Conservation (phyloP, 2,797 vertebrate species). For the Gobio occitaniae region DNA sequence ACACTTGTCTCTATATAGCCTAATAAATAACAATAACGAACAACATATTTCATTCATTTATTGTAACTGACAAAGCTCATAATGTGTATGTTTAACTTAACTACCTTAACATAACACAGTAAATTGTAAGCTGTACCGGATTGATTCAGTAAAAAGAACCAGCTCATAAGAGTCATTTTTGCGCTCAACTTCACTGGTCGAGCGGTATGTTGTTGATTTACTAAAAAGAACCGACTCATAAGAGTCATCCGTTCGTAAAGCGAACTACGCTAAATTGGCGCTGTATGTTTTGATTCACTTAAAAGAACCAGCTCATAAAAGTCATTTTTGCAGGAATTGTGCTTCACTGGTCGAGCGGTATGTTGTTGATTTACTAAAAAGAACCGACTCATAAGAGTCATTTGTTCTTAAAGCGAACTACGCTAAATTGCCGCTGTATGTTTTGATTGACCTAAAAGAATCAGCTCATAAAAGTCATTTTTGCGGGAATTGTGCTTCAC, state of each 20-base stretch:
- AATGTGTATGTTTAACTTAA: neutral
- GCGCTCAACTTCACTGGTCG: neutral
- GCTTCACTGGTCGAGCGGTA: neutral
- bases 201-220: too few relatives aligned
- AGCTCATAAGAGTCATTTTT: neutral
- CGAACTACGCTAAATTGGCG: neutral
- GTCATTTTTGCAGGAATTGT: neutral
- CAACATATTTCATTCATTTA: too few relatives aligned
- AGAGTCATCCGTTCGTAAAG: neutral
- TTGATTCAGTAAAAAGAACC: neutral
- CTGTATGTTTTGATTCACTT: neutral
- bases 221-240: too few relatives aligned
- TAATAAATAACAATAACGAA: too few relatives aligned
- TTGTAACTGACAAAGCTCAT: neutral
- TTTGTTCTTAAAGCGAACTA: neutral
- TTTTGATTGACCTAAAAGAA: neutral
- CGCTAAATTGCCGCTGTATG: neutral
- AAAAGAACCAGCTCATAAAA: neutral
- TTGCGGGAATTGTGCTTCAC: too few relatives aligned
- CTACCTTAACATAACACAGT: neutral
- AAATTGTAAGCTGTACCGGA: neutral
- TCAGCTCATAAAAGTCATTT: too few relatives aligned
- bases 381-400: neutral
- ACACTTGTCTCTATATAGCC: too few relatives aligned
- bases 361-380: neutral